Conservation (phyloP, 2,113 vertebrate species). For the Pygoscelis antarcticus region DNA sequence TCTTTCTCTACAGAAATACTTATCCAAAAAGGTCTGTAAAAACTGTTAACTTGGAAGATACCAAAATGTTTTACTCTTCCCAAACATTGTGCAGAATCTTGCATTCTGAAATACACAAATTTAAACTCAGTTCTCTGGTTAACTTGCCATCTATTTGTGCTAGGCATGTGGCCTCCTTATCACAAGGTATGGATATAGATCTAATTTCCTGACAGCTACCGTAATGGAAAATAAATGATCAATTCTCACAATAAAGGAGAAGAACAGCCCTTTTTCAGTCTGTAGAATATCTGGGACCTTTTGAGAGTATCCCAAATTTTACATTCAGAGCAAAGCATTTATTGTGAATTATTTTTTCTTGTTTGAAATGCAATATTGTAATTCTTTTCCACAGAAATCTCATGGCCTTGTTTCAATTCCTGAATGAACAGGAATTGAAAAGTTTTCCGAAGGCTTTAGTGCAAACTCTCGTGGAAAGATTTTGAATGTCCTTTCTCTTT, state of each 20-base stretch:
- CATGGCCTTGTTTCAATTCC: not conserved
- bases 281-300: not conserved
- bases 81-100: not conserved
- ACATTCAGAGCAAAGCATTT: not conserved
- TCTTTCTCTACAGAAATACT: not conserved
- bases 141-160: not conserved
- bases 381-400: not conserved
- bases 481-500: not conserved
- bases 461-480: not conserved
- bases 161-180: not conserved
- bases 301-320: not conserved
- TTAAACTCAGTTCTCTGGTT: not conserved
- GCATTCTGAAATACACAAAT: not conserved
- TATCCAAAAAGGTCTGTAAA: not conserved
- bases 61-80: not conserved
- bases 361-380: not conserved
- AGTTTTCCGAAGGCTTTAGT: not conserved
- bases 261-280: not conserved
- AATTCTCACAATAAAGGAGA: not conserved
- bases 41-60: not conserved
- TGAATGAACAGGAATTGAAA: not conserved
- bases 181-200: not conserved
- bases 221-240: not conserved
- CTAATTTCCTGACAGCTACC: not conserved
- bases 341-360: not conserved